These are phyloP conservation scores for Nematolebias whitei DNA, from an alignment of 2,113 vertebrate genomes.

Conservation along the genomic window DNA sequence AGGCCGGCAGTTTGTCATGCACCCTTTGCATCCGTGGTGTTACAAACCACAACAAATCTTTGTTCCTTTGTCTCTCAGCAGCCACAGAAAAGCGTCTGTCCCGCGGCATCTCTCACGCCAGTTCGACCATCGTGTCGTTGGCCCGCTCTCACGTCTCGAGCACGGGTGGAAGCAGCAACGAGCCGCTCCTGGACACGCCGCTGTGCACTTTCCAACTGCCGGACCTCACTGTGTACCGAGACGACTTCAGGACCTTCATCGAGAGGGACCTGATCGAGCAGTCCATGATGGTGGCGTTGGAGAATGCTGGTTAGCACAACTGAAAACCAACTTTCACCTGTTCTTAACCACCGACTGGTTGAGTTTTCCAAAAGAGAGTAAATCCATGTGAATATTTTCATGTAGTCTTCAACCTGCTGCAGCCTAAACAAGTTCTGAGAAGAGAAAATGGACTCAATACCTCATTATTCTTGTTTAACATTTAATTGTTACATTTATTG, in stretches of 20 bases:
- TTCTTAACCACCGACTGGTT: background rate
- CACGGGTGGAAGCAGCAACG: conserved; percentile 79
- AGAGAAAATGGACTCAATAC: no score
- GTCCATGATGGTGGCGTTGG: conserved; percentile 95
- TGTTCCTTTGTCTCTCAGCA: background rate
- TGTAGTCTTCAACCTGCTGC: no score
- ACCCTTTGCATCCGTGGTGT: no score
- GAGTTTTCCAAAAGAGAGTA: no score
- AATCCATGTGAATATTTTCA: no score
- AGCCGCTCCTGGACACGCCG: conserved; percentile 91
- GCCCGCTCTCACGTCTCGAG: conserved; percentile 93
- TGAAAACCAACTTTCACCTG: background rate
- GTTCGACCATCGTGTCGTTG: conserved; percentile 93
- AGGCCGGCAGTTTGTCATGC: conserved; percentile 5
- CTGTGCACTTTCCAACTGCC: conserved; percentile 98
- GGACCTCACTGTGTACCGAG: conserved; percentile 91
- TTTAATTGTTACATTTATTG: no score
- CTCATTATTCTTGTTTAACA: no score
- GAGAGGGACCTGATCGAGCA: conserved; percentile 97
- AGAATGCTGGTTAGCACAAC: conserved; percentile 88
- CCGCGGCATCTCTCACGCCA: conserved; percentile 93
- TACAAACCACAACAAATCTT: background rate
- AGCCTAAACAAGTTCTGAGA: no score
- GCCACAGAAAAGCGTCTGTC: conserved; percentile 90
- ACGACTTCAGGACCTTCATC: conserved; percentile 96